phyloP scores from a whole-genome alignment of 2,113 vertebrate genomes.

The Rhodinocichla rosea region DNA sequence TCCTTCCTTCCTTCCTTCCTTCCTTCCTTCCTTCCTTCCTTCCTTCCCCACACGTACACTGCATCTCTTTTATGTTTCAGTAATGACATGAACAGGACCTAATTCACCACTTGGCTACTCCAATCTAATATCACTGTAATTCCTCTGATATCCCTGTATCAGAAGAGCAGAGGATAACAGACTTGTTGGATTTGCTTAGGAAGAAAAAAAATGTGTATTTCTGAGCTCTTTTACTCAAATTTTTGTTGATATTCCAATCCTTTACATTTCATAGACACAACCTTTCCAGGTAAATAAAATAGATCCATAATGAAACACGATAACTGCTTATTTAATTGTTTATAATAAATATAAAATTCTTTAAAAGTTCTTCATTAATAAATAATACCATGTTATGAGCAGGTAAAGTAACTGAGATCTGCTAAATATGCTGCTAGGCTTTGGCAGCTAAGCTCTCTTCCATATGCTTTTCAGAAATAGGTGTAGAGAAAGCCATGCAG shows the following conservation, averaged over 20 bases:
- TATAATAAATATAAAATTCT: background rate
- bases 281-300: background rate
- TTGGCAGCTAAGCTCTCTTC: background rate
- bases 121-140: background rate
- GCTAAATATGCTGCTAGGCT: background rate
- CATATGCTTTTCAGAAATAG: background rate
- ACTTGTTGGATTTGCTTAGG: background rate
- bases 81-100: background rate
- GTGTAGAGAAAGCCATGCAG: background rate
- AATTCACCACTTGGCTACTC: background rate
- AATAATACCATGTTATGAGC: background rate
- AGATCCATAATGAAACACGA: background rate
- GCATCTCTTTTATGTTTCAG: background rate
- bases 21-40: background rate
- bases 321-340: background rate
- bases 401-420: background rate
- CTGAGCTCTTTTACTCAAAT: background rate
- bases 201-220: background rate
- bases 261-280: background rate
- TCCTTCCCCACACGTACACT: background rate
- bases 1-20: background rate
- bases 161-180: background rate
- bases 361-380: background rate
- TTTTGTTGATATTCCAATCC: background rate
- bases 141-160: background rate